These are phyloP conservation scores for Anguilla pacifica DNA, from an alignment of 2,797 vertebrate genomes.

Conservation along the genomic window DNA sequence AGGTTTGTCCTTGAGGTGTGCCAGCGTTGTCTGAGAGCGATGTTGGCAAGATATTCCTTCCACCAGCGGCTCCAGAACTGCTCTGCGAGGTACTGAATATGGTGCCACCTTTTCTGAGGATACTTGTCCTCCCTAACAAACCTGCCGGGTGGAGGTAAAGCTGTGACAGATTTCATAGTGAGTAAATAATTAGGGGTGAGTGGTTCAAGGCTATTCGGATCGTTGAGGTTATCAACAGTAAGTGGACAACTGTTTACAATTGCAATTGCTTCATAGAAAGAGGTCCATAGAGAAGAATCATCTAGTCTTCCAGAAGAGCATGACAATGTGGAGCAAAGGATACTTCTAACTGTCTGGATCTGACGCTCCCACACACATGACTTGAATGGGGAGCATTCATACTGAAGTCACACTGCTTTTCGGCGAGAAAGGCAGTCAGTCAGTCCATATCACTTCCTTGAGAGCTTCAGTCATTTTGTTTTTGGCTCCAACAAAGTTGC, in stretches of 20 bases:
- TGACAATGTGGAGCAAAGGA: not conserved
- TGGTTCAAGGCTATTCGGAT: conserved; percentile 24
- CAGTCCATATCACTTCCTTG: not conserved
- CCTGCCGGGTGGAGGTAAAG: conserved; percentile 20
- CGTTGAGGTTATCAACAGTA: not conserved
- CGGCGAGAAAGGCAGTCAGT: not conserved
- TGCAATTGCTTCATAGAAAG: conserved; percentile 21
- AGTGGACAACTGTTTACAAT: conserved; percentile 6
- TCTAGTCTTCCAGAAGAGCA: conserved; percentile 13
- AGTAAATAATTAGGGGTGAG: conserved; percentile 43
- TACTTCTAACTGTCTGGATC: not conserved
- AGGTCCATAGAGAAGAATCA: conserved; percentile 7
- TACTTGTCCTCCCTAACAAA: conserved; percentile 29
- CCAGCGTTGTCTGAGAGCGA: conserved; percentile 23
- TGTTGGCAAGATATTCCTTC: conserved; percentile 27
- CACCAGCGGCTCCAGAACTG: conserved; percentile 21
- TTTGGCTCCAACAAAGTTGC: conserved; percentile 15
- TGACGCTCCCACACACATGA: conserved; percentile 21
- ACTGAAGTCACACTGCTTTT: conserved; percentile 28
- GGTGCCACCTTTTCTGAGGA: not conserved
- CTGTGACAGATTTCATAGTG: conserved; percentile 4
- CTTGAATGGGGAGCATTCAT: conserved; percentile 18
- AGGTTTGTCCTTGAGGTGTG: not conserved
- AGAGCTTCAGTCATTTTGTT: conserved; percentile 14
- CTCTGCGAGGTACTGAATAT: not conserved